Evolutionary conservation across 2,797 vertebrate species (phyloP).

Genomic region (Acanthurus lineatus): DNA sequence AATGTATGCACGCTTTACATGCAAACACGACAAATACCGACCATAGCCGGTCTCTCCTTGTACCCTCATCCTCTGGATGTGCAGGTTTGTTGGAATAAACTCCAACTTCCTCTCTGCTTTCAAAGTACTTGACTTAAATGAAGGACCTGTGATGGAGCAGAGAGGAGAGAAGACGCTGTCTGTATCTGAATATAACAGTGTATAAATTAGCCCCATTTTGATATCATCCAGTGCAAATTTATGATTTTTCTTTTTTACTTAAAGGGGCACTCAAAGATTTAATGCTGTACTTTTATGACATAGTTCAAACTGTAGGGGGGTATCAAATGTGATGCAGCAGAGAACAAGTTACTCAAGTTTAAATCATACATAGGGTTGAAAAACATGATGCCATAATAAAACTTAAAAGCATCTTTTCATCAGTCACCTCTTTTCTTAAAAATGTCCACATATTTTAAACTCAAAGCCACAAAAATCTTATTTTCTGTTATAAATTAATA

Average conservation of each 20-base stretch:
- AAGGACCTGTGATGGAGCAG: constrained; percentile 88
- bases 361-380: not conserved
- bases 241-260: no score
- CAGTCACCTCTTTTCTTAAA: not conserved
- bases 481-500: not conserved
- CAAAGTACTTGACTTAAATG: constrained; percentile 97
- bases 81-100: constrained; percentile 98
- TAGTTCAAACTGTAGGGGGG: no score
- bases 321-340: not conserved
- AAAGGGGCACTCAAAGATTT: no score
- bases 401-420: not conserved
- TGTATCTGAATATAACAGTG: not conserved
- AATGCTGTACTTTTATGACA: no score
- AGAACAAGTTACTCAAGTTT: not conserved
- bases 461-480: not conserved
- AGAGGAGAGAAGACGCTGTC: not conserved
- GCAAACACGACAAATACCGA: constrained; percentile 60
- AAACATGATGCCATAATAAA: not conserved
- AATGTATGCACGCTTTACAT: no score
- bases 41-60: constrained; percentile 96
- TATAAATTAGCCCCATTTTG: not conserved
- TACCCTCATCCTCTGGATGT: constrained; percentile 98
- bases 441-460: not conserved
- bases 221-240: not conserved
- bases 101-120: constrained; percentile 97